phyloP scores from a whole-genome alignment of 2,797 vertebrate species.

The Morelia viridis region DNA sequence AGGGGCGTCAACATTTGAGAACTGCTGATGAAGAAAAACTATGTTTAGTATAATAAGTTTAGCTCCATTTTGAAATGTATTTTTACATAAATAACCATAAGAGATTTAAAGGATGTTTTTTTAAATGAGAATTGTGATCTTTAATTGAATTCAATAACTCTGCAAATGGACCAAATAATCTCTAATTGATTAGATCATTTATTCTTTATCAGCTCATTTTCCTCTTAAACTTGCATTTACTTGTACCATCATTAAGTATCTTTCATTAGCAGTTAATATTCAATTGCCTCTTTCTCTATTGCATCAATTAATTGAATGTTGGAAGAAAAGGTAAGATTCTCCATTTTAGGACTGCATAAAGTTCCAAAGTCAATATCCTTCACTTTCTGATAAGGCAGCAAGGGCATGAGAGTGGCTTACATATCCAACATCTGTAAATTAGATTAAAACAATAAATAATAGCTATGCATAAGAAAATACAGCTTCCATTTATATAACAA shows the following conservation, averaged over 20 bases:
- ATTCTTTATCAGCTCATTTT: conserved; percentile 49
- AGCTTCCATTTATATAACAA: too few relatives aligned
- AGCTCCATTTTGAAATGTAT: neutral
- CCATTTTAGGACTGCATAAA: conserved; percentile 28
- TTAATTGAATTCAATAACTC: conserved; percentile 69
- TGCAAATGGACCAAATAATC: conserved; percentile 68
- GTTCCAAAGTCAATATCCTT: conserved; percentile 13
- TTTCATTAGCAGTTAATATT: conserved; percentile 58
- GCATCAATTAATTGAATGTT: conserved; percentile 57
- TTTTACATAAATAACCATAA: conserved; percentile 11
- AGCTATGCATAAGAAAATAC: too few relatives aligned
- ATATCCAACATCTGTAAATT: neutral
- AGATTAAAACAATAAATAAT: too few relatives aligned
- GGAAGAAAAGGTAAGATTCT: conserved; percentile 39
- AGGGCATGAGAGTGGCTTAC: conserved; percentile 16
- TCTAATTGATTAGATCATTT: conserved; percentile 69
- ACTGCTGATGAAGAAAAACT: neutral
- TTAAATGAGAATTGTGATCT: conserved; percentile 60
- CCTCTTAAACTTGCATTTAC: conserved; percentile 51
- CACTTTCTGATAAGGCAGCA: conserved; percentile 12
- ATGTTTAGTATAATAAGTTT: neutral
- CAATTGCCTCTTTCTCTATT: conserved; percentile 53
- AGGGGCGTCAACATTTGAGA: neutral
- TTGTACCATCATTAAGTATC: conserved; percentile 45
- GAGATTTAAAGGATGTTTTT: conserved; percentile 44